Percentiles rank a stretch among this genome's conserved stretches.
Conservation (phyloP, 2,113 vertebrate species). For the Bothrops jararaca region DNA sequence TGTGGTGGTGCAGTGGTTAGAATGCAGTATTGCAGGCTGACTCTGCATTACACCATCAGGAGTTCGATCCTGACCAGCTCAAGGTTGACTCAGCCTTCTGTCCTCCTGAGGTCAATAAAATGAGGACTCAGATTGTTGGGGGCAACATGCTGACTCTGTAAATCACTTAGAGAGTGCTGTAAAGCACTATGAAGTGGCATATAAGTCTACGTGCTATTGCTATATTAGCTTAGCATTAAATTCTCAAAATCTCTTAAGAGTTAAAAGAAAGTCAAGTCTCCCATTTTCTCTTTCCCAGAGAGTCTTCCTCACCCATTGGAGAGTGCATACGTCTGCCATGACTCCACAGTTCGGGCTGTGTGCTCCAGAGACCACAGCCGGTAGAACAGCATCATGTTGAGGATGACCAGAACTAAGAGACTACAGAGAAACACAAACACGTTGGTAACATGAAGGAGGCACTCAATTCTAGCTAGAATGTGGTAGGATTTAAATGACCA, state of each 20-base stretch:
- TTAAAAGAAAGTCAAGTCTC: neutral
- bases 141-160: neutral
- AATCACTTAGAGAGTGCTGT: neutral
- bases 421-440: slow-evolving; percentile 52
- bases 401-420: slow-evolving; percentile 82
- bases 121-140: neutral
- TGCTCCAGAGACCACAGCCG: slow-evolving; percentile 88
- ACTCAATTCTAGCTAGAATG: neutral
- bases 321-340: slow-evolving; percentile 84
- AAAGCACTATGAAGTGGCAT: neutral
- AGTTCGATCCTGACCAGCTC: too few relatives aligned
- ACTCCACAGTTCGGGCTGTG: slow-evolving; percentile 85
- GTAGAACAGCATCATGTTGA: slow-evolving; percentile 89
- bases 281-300: neutral
- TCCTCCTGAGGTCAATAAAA: neutral
- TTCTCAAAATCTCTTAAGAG: neutral
- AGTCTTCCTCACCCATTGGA: slow-evolving; percentile 75
- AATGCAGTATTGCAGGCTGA: neutral
- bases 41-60: neutral
- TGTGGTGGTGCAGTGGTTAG: neutral
- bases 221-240: neutral
- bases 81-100: too few relatives aligned
- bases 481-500: neutral
- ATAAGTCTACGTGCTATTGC: neutral
- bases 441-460: neutral